phyloP scores from a whole-genome alignment of 1,140 invertebrate genomes.

The Nasonia longicornis region DNA sequence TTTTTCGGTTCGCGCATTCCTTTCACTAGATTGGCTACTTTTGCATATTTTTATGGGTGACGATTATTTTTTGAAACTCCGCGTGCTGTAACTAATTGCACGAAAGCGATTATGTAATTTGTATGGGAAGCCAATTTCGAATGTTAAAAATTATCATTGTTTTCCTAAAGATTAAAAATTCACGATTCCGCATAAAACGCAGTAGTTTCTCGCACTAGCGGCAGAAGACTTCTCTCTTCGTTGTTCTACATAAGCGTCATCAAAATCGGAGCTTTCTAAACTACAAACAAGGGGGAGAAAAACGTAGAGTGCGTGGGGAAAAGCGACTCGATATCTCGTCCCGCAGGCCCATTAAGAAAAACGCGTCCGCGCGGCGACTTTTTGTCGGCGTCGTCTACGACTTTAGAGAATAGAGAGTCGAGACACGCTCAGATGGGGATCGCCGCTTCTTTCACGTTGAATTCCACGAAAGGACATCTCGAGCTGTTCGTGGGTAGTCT shows the following conservation, averaged over 20 bases:
- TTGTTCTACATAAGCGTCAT: conserved; percentile 1
- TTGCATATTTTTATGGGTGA: not conserved
- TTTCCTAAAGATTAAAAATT: not conserved
- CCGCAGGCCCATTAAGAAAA: conserved; percentile 5
- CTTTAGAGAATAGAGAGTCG: conserved; percentile 28
- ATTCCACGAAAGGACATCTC: conserved; percentile 23
- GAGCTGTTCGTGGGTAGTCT: not conserved
- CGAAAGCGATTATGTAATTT: not conserved
- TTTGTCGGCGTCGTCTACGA: conserved; percentile 6
- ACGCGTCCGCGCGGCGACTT: conserved; percentile 15
- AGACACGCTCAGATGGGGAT: conserved; percentile 13
- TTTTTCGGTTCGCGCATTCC: not conserved
- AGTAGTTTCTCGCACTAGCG: not conserved
- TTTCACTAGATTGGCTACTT: not conserved
- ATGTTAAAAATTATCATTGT: not conserved
- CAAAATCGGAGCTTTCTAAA: conserved; percentile 34
- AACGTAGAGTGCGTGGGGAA: not conserved
- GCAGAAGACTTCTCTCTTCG: not conserved
- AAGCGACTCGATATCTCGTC: conserved; percentile 9
- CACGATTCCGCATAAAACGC: not conserved
- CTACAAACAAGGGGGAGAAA: conserved; percentile 14
- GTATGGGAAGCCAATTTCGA: not conserved
- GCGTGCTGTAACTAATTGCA: not conserved
- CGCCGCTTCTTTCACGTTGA: conserved; percentile 14
- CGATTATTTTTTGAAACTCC: not conserved